Evolutionary conservation across 2,113 vertebrate genomes (phyloP).

Genomic region (Notechis scutatus): DNA sequence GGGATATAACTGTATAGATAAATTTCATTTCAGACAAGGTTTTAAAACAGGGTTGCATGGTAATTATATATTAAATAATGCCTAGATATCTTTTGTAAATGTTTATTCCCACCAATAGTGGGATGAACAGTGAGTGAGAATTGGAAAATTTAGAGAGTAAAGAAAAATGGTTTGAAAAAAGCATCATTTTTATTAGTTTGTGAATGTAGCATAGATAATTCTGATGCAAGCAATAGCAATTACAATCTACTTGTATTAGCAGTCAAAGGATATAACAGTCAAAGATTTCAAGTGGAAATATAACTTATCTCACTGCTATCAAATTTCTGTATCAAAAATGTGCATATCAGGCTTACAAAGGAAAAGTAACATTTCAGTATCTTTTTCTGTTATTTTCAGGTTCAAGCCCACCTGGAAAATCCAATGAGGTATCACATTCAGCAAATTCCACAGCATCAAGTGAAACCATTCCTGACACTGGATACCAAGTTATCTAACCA

Average conservation of each 20-base stretch:
- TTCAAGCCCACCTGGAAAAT: constrained; percentile 87
- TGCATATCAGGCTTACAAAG: not conserved
- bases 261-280: not conserved
- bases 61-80: not conserved
- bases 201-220: not conserved
- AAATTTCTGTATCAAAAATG: not conserved
- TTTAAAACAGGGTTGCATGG: not conserved
- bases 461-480: constrained; percentile 87
- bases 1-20: not conserved
- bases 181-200: not conserved
- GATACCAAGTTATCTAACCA: constrained; percentile 81
- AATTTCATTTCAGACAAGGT: constrained; percentile 1
- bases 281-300: not conserved
- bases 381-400: constrained; percentile 67
- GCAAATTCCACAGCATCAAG: constrained; percentile 82
- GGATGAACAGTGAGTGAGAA: not conserved
- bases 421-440: constrained; percentile 83
- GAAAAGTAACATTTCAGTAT: not conserved
- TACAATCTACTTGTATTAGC: not conserved
- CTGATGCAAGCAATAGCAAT: not conserved
- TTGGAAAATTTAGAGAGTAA: fast-evolving
- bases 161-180: not conserved
- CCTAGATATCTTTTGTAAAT: not conserved
- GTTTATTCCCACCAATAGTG: not conserved
- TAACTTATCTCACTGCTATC: not conserved